These are phyloP conservation scores for Epinotia nisella DNA, from an alignment of 2,888 invertebrate species.

Conservation along the genomic window DNA sequence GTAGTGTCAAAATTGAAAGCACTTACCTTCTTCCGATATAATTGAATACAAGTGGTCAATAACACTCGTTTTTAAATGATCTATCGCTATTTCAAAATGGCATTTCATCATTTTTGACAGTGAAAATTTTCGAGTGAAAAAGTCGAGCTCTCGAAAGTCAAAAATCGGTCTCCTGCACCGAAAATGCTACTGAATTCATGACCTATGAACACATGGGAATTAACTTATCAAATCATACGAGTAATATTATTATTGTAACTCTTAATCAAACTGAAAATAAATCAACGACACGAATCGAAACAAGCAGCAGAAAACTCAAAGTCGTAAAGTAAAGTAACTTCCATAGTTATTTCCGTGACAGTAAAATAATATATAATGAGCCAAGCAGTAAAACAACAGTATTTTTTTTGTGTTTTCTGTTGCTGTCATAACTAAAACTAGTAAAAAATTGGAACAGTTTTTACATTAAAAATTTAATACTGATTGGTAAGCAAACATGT, in stretches of 20 bases:
- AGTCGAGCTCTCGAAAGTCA: no score
- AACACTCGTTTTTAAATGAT: no score
- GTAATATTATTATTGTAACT: no score
- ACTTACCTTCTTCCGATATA: no score
- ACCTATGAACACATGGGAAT: neutral
- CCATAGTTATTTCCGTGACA: slow-evolving; percentile 15
- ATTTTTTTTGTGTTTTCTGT: neutral
- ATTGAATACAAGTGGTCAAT: no score
- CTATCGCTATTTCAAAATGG: no score
- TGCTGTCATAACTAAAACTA: neutral
- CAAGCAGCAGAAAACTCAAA: neutral
- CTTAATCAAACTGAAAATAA: neutral
- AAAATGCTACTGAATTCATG: neutral
- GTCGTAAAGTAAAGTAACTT: slow-evolving; percentile 14
- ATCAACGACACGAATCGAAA: neutral
- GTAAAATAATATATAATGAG: slow-evolving; percentile 4
- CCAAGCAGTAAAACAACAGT: neutral
- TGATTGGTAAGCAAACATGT: no score
- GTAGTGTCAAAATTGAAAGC: no score
- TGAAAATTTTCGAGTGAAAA: no score
- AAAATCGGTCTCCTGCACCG: no score
- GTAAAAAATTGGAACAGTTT: neutral
- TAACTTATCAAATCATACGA: neutral
- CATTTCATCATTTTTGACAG: no score
- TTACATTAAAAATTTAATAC: neutral